Base-by-base conservation (phyloP, 2,113 vertebrate genomes). In the Neofelis nebulosa region DNA sequence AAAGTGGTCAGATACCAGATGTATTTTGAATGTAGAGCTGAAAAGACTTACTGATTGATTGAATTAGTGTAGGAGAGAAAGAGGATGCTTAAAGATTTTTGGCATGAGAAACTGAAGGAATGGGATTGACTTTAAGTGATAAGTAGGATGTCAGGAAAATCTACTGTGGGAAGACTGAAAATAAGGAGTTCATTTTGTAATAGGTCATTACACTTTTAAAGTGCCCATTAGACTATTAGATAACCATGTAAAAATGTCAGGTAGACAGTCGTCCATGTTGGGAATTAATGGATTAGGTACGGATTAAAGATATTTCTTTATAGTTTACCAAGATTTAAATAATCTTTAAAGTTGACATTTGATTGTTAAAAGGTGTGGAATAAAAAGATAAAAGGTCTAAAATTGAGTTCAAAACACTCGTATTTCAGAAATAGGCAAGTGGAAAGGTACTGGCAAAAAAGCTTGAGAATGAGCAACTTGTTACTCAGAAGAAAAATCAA, bases 21-120 rank as follows among this genome's bases (percentile, higher is more conserved):
- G 25, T 14, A 91, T 73, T 82, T 86, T 95, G 36, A 96, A 94
- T 33, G 18, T 50, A 90, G 25, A 84, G 23, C 12, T 78, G 91
- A 82, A 96, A 91, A 19, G 3, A 16, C 57, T 94, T 96, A 10
- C 45, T 94, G 45, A 73, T 36, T 92, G 91, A 76, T 52, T 89
- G 68, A 65, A 45, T 61, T 79, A 71, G 48, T 9, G 10, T 90
- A 41, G 85, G 81, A 92, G 31, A 82, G 33, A 68, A 92, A 84
- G 25, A 96, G 5, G 0, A 65, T 88, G 48, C 73, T 83, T 87
- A 93, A 74, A 86, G 36, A 76, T 33, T 57, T 84, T 78, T 94
- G 63, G 29, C 52, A 74, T 41, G 12, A 94, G 19, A 68, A 83
- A 48, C 38, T 91, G 52, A 69, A 73, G 83, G 66, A 19, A 78